Evolutionary conservation across 1,140 invertebrate species (phyloP).

Genomic region (Leptopilina boulardi): DNA sequence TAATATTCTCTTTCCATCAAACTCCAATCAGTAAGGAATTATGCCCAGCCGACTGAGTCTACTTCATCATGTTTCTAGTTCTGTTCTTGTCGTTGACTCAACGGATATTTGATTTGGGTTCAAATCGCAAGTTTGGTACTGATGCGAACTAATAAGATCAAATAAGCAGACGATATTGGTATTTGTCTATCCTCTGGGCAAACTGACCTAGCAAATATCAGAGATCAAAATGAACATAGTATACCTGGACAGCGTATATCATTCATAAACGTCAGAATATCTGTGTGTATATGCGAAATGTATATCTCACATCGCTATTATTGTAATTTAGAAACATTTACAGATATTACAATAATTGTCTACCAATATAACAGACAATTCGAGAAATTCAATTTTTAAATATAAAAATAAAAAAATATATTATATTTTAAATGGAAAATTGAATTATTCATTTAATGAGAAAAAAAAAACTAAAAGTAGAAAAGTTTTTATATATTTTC

Average conservation of each 20-base stretch:
- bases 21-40: not conserved
- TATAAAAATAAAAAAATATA: too few species aligned
- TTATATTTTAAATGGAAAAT: too few species aligned
- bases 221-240: not conserved
- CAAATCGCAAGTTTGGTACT: constrained; percentile 22
- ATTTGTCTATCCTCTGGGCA: constrained; percentile 14
- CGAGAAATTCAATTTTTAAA: too few species aligned
- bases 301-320: too few species aligned
- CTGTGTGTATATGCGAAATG: not conserved
- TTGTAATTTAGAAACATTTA: too few species aligned
- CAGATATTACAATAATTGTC: too few species aligned
- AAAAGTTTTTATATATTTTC: not conserved
- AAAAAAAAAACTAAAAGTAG: not conserved
- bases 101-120: constrained; percentile 26
- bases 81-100: constrained; percentile 18
- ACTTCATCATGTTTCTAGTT: constrained; percentile 18
- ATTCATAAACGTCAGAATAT: not conserved
- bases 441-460: too few species aligned
- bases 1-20: not conserved
- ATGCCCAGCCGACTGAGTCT: not conserved
- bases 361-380: too few species aligned
- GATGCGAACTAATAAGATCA: constrained; percentile 32
- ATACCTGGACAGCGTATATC: not conserved
- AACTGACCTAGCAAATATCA: constrained; percentile 16
- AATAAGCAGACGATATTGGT: constrained; percentile 30